Evolutionary conservation across 2,113 vertebrate genomes (phyloP).

Genomic region (Lophotis ruficrista): DNA sequence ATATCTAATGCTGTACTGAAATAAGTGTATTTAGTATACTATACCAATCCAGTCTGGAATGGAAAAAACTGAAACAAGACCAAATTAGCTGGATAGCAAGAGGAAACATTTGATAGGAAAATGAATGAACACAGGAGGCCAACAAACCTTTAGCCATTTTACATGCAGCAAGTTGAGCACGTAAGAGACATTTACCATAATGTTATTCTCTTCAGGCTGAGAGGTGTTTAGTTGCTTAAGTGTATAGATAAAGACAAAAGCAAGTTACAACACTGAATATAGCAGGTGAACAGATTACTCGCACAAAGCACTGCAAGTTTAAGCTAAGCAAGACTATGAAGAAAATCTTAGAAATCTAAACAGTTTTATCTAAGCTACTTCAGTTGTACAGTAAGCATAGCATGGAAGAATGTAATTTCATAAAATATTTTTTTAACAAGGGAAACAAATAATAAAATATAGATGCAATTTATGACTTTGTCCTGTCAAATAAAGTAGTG

Average conservation of each 20-base stretch:
- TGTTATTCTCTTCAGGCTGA: conserved; percentile 84
- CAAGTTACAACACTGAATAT: conserved; percentile 71
- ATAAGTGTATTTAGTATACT: not conserved
- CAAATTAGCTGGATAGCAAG: conserved; percentile 71
- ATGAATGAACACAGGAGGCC: conserved; percentile 81
- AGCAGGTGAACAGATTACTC: conserved; percentile 18
- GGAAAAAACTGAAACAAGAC: not conserved
- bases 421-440: not conserved
- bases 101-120: conserved; percentile 78
- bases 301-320: not conserved
- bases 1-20: not conserved
- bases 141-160: conserved; percentile 92
- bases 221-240: conserved; percentile 83
- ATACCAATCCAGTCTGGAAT: not conserved
- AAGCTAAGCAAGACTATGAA: not conserved
- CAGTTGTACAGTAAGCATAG: not conserved
- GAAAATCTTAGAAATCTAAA: too few relatives aligned
- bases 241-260: conserved; percentile 78
- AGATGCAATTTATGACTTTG: not conserved
- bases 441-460: not conserved
- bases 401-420: not conserved
- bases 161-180: conserved; percentile 90
- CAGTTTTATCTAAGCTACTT: not conserved
- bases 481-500: not conserved
- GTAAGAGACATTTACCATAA: conserved; percentile 91